These are phyloP conservation scores for Micronycteris hirsuta DNA, from an alignment of 2,113 vertebrate genomes.

Conservation along the genomic window DNA sequence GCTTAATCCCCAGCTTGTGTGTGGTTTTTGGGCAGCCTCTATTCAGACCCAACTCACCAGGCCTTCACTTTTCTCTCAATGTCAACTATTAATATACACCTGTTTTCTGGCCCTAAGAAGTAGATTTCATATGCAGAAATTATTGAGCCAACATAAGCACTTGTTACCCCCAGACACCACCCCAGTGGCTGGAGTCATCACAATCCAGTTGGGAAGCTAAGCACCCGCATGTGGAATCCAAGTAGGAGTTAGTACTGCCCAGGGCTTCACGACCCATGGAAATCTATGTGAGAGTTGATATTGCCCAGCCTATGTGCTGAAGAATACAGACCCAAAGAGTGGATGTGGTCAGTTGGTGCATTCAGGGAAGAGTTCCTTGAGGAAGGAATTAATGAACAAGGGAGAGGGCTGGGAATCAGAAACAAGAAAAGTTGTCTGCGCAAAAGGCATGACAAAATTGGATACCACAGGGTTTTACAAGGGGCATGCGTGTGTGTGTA, in stretches of 20 bases:
- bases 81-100: not conserved
- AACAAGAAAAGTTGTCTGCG: not conserved
- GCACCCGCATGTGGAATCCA: not conserved
- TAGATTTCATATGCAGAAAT: not conserved
- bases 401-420: not conserved
- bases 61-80: slow-evolving; percentile 12
- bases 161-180: not conserved
- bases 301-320: not conserved
- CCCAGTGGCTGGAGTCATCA: not conserved
- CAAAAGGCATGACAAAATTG: not conserved
- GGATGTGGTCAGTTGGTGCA: not conserved
- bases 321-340: not conserved
- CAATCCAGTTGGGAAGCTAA: not conserved
- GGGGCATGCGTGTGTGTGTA: too few relatives aligned
- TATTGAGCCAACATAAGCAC: not conserved
- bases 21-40: not conserved
- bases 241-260: not conserved
- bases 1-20: slow-evolving; percentile 25
- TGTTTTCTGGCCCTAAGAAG: not conserved
- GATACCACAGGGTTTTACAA: not conserved
- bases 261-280: not conserved
- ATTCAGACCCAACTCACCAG: slow-evolving; percentile 8
- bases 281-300: not conserved
- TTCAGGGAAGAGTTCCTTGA: not conserved
- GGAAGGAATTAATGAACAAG: not conserved